These are phyloP conservation scores for Periparus ater DNA, from an alignment of 2,797 vertebrate species.

Conservation along the genomic window DNA sequence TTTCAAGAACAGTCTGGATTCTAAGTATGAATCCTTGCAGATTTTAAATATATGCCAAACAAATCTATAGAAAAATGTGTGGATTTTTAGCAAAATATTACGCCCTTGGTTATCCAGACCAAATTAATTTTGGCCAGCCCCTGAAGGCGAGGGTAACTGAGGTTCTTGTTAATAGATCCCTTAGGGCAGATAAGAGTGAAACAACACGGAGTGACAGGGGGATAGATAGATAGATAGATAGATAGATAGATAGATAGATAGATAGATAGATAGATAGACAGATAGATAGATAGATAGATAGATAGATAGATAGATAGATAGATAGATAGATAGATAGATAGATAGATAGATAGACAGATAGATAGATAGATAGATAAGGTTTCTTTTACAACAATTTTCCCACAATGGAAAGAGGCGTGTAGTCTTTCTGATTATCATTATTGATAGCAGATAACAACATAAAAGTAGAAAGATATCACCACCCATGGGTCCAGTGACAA, in stretches of 20 bases:
- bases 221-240: neutral
- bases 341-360: neutral
- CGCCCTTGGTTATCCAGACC: neutral
- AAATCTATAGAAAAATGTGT: neutral
- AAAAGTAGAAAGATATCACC: neutral
- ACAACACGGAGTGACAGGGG: neutral
- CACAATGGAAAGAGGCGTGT: neutral
- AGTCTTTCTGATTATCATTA: neutral
- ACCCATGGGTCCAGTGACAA: too few species aligned
- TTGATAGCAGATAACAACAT: neutral
- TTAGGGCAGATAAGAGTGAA: neutral
- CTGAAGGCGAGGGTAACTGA: neutral
- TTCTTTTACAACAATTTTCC: neutral
- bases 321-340: neutral
- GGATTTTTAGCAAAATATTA: neutral
- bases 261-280: too few species aligned
- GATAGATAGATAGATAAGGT: neutral
- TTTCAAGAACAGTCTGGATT: neutral
- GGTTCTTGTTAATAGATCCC: neutral
- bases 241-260: neutral
- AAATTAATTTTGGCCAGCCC: neutral
- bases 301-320: neutral
- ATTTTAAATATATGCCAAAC: neutral
- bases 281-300: too few species aligned
- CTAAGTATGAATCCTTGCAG: neutral